Evolutionary conservation across 1,140 invertebrate genomes (phyloP), one percentile per base, ranked within the genome.

Genomic region (Saccostrea glomerata): DNA sequence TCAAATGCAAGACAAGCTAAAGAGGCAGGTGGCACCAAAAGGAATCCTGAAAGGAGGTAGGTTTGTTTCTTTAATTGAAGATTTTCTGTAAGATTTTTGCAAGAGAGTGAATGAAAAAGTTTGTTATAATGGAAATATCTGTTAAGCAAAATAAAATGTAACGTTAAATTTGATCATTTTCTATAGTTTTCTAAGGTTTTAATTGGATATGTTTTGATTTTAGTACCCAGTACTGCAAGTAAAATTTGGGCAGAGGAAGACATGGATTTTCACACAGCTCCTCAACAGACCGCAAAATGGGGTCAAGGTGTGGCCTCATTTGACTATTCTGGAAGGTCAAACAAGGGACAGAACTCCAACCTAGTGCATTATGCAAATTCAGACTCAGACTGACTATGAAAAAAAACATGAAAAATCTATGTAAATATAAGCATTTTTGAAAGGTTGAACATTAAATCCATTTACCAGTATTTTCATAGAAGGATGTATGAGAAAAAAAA

Each of bases 291-390:
- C 36, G 70, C 70, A 13, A 77, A 77, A 5, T 77, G 70, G 70
- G 70, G 70, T 36, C 70, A 77, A 77, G 70, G 70, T 77, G 70
- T 36, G 23, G 15, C 23, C 25, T 77, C 70, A 3, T 77, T 77
- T 36, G 30, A 77, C 70, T 36, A 77, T 17, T 63, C 58, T 63
- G 58, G n/a, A 15, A 63, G 15, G 25, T 25, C 23, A 11, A 77
- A 77, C 70, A 77, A 77, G 25, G 70, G 70, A 77, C 70, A 25
- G 11, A 77, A 77, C 25, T 77, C 70, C 23, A 77, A 25, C 15
- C 70, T 77, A 36, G 70, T 77, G 70, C 70, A 77, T 77, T 77
- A 77, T 77, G 70, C 70, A 30, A 77, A 77, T 15, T 77, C 70
- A 36, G 70, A 77, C 13, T 77, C 70, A 0, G 70, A 77, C 70